Conservation (phyloP, 2,888 invertebrate genomes). For the Nasonovia ribisnigri region DNA sequence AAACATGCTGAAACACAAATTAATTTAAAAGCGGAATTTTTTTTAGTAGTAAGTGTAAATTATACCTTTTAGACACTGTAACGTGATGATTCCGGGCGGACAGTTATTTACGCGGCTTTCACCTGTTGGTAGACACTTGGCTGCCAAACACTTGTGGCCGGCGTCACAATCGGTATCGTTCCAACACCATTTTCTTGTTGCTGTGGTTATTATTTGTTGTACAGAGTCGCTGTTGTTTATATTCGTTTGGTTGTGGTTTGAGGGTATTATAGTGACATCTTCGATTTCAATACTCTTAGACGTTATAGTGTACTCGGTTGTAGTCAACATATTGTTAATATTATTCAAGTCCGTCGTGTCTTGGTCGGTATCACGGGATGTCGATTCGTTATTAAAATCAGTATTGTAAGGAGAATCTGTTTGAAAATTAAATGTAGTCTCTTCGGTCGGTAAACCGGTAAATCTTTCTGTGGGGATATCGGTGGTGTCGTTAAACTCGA, state of each 20-base stretch:
- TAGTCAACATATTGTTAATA: background rate
- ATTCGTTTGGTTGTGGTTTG: conserved; percentile 13
- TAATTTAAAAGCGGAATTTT: conserved; percentile 20
- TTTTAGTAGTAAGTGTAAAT: conserved; percentile 54
- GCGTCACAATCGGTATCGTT: conserved; percentile 59
- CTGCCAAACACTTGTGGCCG: conserved; percentile 62
- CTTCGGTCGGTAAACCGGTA: conserved; percentile 21
- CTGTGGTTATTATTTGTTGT: conserved; percentile 33
- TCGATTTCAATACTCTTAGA: conserved; percentile 43
- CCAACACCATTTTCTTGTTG: conserved; percentile 60
- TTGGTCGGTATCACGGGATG: background rate
- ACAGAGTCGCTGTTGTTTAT: background rate
- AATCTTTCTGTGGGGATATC: background rate
- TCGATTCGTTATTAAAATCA: background rate
- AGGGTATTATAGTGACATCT: background rate
- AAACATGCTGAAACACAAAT: conserved; percentile 46
- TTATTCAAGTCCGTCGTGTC: conserved; percentile 29
- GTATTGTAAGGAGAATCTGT: background rate
- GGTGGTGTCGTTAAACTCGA: background rate
- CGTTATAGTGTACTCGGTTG: conserved; percentile 52
- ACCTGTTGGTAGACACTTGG: conserved; percentile 57
- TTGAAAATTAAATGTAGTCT: background rate
- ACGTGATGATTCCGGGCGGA: conserved; percentile 61
- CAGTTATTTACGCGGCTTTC: conserved; percentile 64
- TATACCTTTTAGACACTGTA: conserved; percentile 64